A percentile compares a stretch with the other conserved stretches of the same genome.
Evolutionary conservation across 2,113 vertebrate genomes (phyloP).

Genomic region (Agelaius phoeniceus): DNA sequence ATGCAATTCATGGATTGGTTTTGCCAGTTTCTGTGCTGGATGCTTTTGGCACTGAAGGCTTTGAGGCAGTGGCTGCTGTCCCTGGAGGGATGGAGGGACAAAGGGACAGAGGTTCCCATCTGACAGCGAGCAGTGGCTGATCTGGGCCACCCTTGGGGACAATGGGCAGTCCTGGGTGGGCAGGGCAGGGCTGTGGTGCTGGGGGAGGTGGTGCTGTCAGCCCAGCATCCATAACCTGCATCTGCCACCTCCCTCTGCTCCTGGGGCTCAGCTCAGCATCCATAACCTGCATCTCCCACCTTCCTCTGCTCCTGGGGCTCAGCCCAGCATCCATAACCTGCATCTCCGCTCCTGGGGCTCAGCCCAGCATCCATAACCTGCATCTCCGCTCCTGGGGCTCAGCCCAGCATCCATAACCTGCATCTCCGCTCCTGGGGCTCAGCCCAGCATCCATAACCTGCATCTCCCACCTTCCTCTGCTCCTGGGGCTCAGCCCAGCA

Average conservation of each 20-base stretch:
- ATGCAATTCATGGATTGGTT: not conserved
- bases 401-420: too few species aligned
- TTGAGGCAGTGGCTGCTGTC: not conserved
- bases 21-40: not conserved
- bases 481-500: accelerated
- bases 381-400: too few species aligned
- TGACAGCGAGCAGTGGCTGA: accelerated
- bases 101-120: not conserved
- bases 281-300: too few species aligned
- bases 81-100: not conserved
- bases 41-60: not conserved
- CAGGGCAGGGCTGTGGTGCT: not conserved
- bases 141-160: not conserved
- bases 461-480: too few species aligned
- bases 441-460: too few species aligned
- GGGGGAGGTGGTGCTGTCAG: not conserved
- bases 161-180: not conserved
- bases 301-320: too few species aligned
- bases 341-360: too few species aligned
- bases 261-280: accelerated
- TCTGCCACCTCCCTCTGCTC: not conserved
- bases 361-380: too few species aligned
- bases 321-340: too few species aligned
- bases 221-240: not conserved
- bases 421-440: too few species aligned